Evolutionary conservation across 2,888 invertebrate species (phyloP).

Genomic region (Automeris io): DNA sequence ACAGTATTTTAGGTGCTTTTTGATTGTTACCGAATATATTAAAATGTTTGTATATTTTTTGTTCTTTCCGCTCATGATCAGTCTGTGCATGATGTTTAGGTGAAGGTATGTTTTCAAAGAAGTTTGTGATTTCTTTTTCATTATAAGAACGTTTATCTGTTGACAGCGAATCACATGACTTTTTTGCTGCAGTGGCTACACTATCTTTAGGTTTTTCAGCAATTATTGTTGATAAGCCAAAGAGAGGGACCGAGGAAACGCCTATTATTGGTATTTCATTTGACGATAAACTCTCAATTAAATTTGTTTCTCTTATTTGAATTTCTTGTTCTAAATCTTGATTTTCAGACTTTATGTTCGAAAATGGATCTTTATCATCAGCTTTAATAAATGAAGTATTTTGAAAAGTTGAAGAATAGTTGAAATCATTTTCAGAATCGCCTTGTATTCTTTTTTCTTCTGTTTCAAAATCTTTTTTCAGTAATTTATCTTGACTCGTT

Average conservation of each 20-base stretch:
- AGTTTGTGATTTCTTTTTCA: constrained; percentile 20
- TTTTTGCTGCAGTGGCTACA: background rate
- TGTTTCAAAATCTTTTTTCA: constrained; percentile 1
- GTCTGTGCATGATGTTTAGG: constrained; percentile 5
- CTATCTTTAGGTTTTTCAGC: constrained; percentile 28
- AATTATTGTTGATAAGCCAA: constrained; percentile 34
- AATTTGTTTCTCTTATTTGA: constrained; percentile 13
- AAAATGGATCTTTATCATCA: background rate
- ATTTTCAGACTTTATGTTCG: background rate
- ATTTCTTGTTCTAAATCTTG: background rate
- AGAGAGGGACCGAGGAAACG: constrained; percentile 33
- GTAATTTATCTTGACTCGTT: background rate
- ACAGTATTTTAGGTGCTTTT: too few relatives aligned
- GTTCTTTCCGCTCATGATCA: background rate
- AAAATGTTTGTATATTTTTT: too few relatives aligned
- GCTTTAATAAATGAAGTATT: background rate
- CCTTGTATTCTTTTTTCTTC: background rate
- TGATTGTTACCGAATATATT: too few relatives aligned
- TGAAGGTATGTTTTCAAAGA: constrained; percentile 25
- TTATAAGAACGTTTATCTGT: constrained; percentile 13
- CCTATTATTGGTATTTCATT: constrained; percentile 25
- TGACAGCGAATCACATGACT: background rate
- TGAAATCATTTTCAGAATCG: background rate
- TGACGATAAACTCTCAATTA: constrained; percentile 25
- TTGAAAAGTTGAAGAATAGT: background rate